A percentile compares a stretch with the other conserved stretches of the same genome.
Evolutionary conservation across 35 echinoderm and acorn worm species (phyloP).

Genomic region (Heliocidaris tuberculata): DNA sequence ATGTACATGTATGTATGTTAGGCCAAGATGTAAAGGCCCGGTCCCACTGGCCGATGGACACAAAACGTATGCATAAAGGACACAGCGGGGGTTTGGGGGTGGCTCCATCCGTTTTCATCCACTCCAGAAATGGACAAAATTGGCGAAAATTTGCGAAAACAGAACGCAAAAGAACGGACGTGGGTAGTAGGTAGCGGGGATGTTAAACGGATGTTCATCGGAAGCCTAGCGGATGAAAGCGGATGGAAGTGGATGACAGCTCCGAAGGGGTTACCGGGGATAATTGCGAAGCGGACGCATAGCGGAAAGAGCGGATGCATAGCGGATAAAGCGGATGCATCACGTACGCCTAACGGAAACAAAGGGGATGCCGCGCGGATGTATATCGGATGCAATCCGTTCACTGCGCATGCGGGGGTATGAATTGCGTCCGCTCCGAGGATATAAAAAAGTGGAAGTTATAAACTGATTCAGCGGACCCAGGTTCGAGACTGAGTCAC

Average conservation of each 20-base stretch:
- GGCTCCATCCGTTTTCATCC: neutral
- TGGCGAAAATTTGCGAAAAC: neutral
- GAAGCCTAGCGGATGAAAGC: slow-evolving; percentile 31
- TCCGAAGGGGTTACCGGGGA: no score
- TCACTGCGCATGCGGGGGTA: neutral
- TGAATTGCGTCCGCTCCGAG: slow-evolving; percentile 11
- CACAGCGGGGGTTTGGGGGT: slow-evolving; percentile 19
- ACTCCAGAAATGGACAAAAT: neutral
- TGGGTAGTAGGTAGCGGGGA: slow-evolving; percentile 11
- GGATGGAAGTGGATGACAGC: slow-evolving; percentile 33
- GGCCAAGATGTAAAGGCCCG: neutral
- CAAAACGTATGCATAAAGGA: slow-evolving; percentile 35
- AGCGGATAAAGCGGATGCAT: no score
- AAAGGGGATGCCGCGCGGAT: no score
- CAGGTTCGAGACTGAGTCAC: no score
- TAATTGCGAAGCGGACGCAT: no score
- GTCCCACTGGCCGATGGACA: slow-evolving; percentile 29
- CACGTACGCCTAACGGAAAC: no score
- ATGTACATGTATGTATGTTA: no score
- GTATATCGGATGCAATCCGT: slow-evolving; percentile 1
- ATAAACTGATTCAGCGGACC: no score
- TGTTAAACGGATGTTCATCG: slow-evolving; percentile 32
- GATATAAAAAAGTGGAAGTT: no score
- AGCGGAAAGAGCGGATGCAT: no score
- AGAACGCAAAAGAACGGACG: slow-evolving; percentile 24